Base-by-base conservation (phyloP, 2,113 vertebrate genomes). In the Uria lomvia region DNA sequence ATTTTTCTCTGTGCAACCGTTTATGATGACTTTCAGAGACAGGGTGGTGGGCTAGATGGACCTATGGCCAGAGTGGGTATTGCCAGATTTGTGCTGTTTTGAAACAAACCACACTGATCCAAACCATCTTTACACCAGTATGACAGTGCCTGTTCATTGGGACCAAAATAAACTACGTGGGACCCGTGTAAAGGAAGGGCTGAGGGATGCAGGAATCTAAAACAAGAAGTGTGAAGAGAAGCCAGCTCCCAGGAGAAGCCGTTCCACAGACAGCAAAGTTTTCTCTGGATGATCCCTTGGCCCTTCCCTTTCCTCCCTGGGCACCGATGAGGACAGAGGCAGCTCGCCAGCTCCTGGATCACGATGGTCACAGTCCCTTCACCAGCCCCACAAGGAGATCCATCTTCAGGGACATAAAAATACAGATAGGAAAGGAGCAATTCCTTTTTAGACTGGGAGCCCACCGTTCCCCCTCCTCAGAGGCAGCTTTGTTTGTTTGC, bases 131-230 rank as follows among this genome's bases (percentile, higher is more conserved):
- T 75, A 86, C 70, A 96, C 56, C 42, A 81, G 8, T 49, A 29
- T 81, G 86, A 81, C 60, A 93, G 86, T 78, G 53, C 93, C 79
- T 96, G 75, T 65, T 90, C 92, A 75, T 45, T n/a, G 68, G 73
- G 47, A 94, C 85, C 90, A 74, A 96, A 97, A 96, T 95, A 95
- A 94, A 97, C 53, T 78, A 87, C 0, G 83, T 92, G 91, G 91
- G 91, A 94, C 94, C 75, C 1, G 11, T 65, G 72, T 56, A 90
- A 93, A 86, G 75, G 82, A 86, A 86, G 86, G 75, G 43, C 79
- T 92, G 90, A 91, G 19, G 58, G 77, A 88, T 87, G 53, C 17
- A 89, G 56, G 60, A 91, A 78, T 80, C 74, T 92, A 83, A 93
- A 94, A 81, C 18, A 63, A 95, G 92, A 93, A 91, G 60, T 40